Evolutionary conservation across 2,888 invertebrate genomes (phyloP).

Genomic region (Cryptops parisi): DNA sequence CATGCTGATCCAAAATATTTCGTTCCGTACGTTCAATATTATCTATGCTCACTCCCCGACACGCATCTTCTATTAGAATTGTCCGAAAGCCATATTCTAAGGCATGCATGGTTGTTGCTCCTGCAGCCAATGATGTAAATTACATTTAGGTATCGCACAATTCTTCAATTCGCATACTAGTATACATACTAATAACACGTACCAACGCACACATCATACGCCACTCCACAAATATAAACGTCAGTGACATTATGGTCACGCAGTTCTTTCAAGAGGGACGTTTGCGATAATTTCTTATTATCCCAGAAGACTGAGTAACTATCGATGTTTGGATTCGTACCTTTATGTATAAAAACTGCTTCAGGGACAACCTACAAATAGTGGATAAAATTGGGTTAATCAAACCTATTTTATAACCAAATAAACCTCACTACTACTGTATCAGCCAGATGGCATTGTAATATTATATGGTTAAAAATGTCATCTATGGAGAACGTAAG

Average conservation of each 20-base stretch:
- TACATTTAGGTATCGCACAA: too few species aligned
- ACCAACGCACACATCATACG: constrained; percentile 91
- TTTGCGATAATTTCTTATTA: constrained; percentile 80
- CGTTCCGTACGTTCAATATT: constrained; percentile 72
- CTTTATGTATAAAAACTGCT: constrained; percentile 72
- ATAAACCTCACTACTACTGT: too few species aligned
- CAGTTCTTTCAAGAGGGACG: constrained; percentile 65
- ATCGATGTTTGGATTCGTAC: constrained; percentile 86
- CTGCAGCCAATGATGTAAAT: too few species aligned
- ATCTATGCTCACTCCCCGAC: constrained; percentile 68
- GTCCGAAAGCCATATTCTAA: constrained; percentile 83
- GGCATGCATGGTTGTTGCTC: constrained; percentile 75
- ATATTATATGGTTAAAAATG: too few species aligned
- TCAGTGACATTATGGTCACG: constrained; percentile 68
- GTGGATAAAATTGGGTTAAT: too few species aligned
- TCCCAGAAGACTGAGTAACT: constrained; percentile 98
- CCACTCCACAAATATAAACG: constrained; percentile 86
- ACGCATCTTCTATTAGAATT: constrained; percentile 75
- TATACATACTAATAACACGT: constrained; percentile 24
- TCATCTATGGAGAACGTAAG: too few species aligned
- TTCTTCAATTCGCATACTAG: too few species aligned
- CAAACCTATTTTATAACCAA: too few species aligned
- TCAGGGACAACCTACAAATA: constrained; percentile 60
- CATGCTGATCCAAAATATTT: constrained; percentile 56
- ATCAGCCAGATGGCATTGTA: too few species aligned